Evolutionary conservation across 2,888 invertebrate species (phyloP), one percentile per base, ranked within the genome.

Genomic region (Himalopsyche anomala): DNA sequence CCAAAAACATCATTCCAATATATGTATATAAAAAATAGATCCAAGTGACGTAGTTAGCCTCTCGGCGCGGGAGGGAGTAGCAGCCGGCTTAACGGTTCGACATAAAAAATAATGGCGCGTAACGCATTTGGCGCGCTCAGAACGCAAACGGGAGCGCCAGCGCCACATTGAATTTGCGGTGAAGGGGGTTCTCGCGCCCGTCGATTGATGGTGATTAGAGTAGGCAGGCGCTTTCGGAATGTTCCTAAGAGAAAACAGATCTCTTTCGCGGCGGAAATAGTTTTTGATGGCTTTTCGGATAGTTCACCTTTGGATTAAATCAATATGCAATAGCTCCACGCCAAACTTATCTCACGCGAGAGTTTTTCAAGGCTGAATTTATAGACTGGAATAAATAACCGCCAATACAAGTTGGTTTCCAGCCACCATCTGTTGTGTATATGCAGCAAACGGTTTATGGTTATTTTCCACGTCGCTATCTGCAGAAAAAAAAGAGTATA

Each of bases 81-180:
- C 62, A 62, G 62, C 62, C 62, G 62, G 62, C 11, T 62, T 62
- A 62, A 62, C 62, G 62, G 19, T 56, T 19, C 62, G 62, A 19
- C 62, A 62, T 62, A 62, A 62, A 62, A 62, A 62, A 62, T 62
- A 62, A 62, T 62, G 62, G 62, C 62, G 62, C 62, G 62, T n/a
- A 62, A 62, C 62, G 62, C 62, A 62, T 62, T 62, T 62, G 19
- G 19, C 62, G 28, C 62, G 56, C 56, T 56, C n/a, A 17, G 56
- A 56, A 56, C 45, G 51, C 51, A 51, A 51, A 51, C n/a, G 19
- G n/a, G 62, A 62, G 11, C 62, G 62, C 62, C 15, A 62, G 62
- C 62, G 62, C 62, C 62, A 62, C 62, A 62, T 62, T 62, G 62
- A 62, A 62, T 62, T 62, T 62, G 62, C 62, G 62, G 62, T 62